Evolutionary conservation across 2,797 vertebrate species (phyloP).

Genomic region (Pempheris klunzingeri): DNA sequence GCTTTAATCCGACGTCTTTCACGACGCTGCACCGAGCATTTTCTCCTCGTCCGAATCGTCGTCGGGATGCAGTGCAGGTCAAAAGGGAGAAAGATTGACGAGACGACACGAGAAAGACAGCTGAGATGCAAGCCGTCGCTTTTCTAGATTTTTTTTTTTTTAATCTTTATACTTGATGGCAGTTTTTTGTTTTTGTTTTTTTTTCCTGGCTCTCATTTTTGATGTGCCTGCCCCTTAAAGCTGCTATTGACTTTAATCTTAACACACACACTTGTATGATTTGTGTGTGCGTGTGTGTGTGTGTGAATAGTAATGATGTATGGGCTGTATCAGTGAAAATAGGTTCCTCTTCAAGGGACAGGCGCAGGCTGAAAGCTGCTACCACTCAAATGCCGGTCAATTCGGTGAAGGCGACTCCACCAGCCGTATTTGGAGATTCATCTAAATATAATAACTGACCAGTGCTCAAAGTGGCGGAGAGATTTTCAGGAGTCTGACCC

Average conservation of each 20-base stretch:
- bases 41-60: slow-evolving; percentile 18
- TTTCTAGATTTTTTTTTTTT: slow-evolving; percentile 50
- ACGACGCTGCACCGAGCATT: slow-evolving; percentile 7
- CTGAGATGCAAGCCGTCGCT: slow-evolving; percentile 32
- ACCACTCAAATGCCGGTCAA: slow-evolving; percentile 28
- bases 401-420: not conserved
- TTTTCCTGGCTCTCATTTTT: slow-evolving; percentile 65
- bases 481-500: slow-evolving; percentile 25
- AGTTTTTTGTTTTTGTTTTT: slow-evolving; percentile 42
- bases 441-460: slow-evolving; percentile 22
- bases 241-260: slow-evolving; percentile 86
- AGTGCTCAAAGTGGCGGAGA: slow-evolving; percentile 15
- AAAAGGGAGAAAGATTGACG: slow-evolving; percentile 38
- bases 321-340: slow-evolving; percentile 81
- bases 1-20: slow-evolving; percentile 51
- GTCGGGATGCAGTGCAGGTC: slow-evolving; percentile 29
- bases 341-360: slow-evolving; percentile 85
- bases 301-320: slow-evolving; percentile 72
- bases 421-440: slow-evolving; percentile 7
- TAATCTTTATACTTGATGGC: slow-evolving; percentile 71
- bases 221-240: slow-evolving; percentile 81
- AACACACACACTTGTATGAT: slow-evolving; percentile 87
- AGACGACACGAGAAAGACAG: slow-evolving; percentile 17
- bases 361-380: not conserved
- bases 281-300: slow-evolving; percentile 79